Base-by-base conservation (phyloP, 1,140 invertebrate genomes). In the Teleopsis dalmanni region DNA sequence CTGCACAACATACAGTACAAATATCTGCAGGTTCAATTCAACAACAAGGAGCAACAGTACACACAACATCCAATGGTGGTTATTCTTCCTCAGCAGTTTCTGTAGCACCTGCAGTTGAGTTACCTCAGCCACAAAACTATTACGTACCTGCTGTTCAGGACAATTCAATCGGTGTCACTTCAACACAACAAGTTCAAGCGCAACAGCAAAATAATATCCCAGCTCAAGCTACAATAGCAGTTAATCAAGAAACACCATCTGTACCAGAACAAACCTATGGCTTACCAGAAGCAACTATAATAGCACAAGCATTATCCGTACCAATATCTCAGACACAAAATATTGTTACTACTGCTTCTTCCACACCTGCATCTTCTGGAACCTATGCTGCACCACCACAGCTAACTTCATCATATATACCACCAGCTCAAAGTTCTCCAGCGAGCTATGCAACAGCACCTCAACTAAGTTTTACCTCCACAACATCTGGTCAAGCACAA, bases 21-120 rank as follows among this genome's bases (percentile, higher is more conserved):
- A 18, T 5, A 25, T 57, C 56, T 37, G 57, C 58, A 19, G 57
- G 50, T 22, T 47, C 56, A 13, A 54, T 50, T 9, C 43, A 33
- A 48, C 54, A 47, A n/a, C 23, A 29, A 13, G 18, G 4, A 14
- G 18, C 18, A 4, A 13, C 13, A 13, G 18, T 4, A 13, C 4
- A 6, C 33, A 35, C 5, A 13, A 35, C n/a, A n/a, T n/a, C n/a
- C n/a, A 35, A 35, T 13, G 33, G 18, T 35, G 33, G 33, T 6
- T 35, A 13, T 35, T 35, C 7, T 8, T 16, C 33, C n/a, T 13
- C 33, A 35, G 13, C 33, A 35, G 33, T 16, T 6, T 16, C 33
- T 6, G 33, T 6, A 16, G 4, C n/a, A 16, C 33, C n/a, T 6
- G n/a, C 33, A 6, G n/a, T 14, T 35, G 27, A 8, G 7, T 29